Evolutionary conservation across 1,140 invertebrate genomes (phyloP).

Genomic region (Caenorhabditis inopinata): DNA sequence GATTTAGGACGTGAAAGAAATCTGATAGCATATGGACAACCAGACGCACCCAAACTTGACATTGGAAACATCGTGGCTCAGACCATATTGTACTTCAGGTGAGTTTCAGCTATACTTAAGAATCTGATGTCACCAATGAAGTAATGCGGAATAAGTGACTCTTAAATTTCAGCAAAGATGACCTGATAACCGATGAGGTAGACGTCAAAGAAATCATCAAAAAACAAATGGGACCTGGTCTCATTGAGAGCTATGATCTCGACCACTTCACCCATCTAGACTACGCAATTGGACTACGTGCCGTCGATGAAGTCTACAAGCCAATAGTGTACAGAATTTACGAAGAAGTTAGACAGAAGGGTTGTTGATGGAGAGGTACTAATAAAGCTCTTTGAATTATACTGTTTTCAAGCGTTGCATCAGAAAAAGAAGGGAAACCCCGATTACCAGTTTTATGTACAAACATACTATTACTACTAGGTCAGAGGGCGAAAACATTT

Average conservation of each 20-base stretch:
- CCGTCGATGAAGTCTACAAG: slow-evolving; percentile 51
- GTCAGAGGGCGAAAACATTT: not conserved
- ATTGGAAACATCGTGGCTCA: not conserved
- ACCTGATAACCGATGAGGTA: slow-evolving; percentile 57
- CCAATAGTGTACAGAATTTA: slow-evolving; percentile 52
- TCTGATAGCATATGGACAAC: slow-evolving; percentile 28
- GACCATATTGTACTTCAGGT: not conserved
- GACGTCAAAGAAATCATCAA: slow-evolving; percentile 51
- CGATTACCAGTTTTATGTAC: slow-evolving; percentile 11
- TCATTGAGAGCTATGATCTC: slow-evolving; percentile 34
- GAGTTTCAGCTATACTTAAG: not conserved
- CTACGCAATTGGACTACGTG: slow-evolving; percentile 57
- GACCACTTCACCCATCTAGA: slow-evolving; percentile 60
- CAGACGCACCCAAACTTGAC: not conserved
- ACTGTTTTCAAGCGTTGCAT: not conserved
- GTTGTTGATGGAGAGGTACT: not conserved
- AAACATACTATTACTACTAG: not conserved
- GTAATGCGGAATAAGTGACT: too few relatives aligned
- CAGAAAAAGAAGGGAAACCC: not conserved
- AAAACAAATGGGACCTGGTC: slow-evolving; percentile 8
- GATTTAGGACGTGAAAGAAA: slow-evolving; percentile 28
- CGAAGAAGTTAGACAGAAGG: not conserved
- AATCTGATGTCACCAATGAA: not conserved
- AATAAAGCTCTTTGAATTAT: not conserved
- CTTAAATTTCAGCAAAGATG: slow-evolving; percentile 56